These are phyloP conservation scores for Gallinago jamesoni DNA, from an alignment of 2,113 vertebrate genomes.

Conservation along the genomic window DNA sequence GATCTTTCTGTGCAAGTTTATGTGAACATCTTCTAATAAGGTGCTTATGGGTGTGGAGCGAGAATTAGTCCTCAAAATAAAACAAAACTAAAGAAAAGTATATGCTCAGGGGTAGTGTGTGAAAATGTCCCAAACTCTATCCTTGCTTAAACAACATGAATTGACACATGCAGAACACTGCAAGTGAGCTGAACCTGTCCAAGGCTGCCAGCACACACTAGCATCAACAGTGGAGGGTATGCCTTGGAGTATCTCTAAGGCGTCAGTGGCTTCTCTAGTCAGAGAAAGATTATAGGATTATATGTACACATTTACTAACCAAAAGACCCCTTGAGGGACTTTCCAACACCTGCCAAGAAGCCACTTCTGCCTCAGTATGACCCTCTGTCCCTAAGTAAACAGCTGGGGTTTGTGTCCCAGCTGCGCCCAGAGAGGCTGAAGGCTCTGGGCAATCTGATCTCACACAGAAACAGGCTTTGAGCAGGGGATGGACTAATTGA, in stretches of 20 bases:
- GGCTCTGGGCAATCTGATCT: not conserved
- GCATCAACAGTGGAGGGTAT: not conserved
- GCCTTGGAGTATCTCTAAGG: not conserved
- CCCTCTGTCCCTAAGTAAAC: not conserved
- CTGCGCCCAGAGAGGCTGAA: not conserved
- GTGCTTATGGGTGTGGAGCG: not conserved
- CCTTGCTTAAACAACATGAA: not conserved
- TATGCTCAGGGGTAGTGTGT: rapidly evolving
- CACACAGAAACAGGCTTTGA: not conserved
- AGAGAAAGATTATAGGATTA: not conserved
- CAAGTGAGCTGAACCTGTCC: not conserved
- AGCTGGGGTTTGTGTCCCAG: not conserved
- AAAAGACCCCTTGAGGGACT: not conserved
- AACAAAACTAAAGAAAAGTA: not conserved
- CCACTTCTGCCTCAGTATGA: not conserved
- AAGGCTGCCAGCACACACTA: not conserved
- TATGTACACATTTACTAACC: not conserved
- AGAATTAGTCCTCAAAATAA: not conserved
- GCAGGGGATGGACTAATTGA: not conserved
- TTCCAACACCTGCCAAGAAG: not conserved
- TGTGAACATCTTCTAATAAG: not conserved
- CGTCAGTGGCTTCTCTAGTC: not conserved
- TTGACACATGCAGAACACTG: not conserved
- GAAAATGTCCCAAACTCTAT: not conserved
- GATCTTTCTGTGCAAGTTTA: not conserved